Evolutionary conservation across 2,113 vertebrate species (phyloP), one percentile per base, ranked within the genome.

Genomic region (Pseudonaja textilis): DNA sequence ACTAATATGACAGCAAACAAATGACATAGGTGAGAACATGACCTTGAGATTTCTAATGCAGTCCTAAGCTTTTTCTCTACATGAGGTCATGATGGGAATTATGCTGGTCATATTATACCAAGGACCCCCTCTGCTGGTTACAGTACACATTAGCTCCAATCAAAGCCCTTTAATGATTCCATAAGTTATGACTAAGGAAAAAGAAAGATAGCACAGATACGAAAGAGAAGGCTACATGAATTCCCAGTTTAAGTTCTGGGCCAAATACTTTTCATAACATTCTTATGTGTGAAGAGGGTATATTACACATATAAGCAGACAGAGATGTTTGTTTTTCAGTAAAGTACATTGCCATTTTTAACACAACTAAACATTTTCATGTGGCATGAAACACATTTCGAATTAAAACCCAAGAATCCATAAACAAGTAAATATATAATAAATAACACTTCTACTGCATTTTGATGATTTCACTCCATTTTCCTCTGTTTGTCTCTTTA

Each of bases 121-220:
- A 34, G 93, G 93, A 96, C 96, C 96, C 97, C 96, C 96, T 96
- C 96, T 97, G 85, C 95, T 96, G 97, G 96, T 61, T 93, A 1
- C 26, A n/a, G 0, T 0, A 85, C 26, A 93, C 91, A 94, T 74
- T 45, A 26, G 50, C 8, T n/a, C 87, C 89, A 91, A 25, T 56
- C 94, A 96, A 95, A 22, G 89, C 74, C 85, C 85, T 92, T 87
- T 92, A 55, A 0, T 0, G n/a, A 45, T 2, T 0, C 93, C 55
- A 91, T 87, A 85, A 91, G 85, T 91, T 92, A 29, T 81, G 10
- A 0, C 88, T 91, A 74, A 20, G 6, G 55, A 64, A 50, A 92
- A 89, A 16, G 4, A 93, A 18, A n/a, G 89, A 1, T 61, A 50
- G 6, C 91, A 89, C 92, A 11, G 25, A 87, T 95, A 91, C 26